A percentile compares a stretch with the other conserved stretches of the same genome.
phyloP scores from a whole-genome alignment of 2,888 invertebrate species.

The Pandemis cinnamomeana region DNA sequence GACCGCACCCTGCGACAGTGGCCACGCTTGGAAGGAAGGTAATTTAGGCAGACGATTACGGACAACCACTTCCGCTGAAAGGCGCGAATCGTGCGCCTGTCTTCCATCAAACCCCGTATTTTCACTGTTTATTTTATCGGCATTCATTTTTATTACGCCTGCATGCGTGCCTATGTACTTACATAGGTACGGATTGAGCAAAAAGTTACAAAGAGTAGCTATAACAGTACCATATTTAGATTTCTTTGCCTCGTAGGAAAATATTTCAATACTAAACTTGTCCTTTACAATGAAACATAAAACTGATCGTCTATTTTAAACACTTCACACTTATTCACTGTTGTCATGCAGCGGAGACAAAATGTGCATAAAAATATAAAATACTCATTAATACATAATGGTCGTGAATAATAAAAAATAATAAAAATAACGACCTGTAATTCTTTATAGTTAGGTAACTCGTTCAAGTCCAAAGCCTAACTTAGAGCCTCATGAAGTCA shows the following conservation, averaged over 20 bases:
- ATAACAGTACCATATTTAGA: too few relatives aligned
- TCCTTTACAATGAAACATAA: slow-evolving; percentile 1
- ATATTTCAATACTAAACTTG: background rate
- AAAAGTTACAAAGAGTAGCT: too few relatives aligned
- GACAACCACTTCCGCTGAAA: slow-evolving; percentile 72
- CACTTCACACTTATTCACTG: slow-evolving; percentile 16
- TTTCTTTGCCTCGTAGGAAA: background rate
- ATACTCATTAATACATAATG: background rate
- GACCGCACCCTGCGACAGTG: slow-evolving; percentile 57
- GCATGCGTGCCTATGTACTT: background rate
- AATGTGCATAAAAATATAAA: slow-evolving; percentile 10
- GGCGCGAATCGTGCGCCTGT: slow-evolving; percentile 67
- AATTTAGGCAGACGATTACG: slow-evolving; percentile 64
- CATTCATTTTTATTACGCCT: background rate
- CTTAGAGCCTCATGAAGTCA: background rate
- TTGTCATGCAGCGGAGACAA: slow-evolving; percentile 12
- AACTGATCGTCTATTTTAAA: slow-evolving; percentile 19
- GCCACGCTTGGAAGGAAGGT: slow-evolving; percentile 54
- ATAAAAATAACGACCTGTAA: slow-evolving; percentile 56
- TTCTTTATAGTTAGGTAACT: slow-evolving; percentile 14
- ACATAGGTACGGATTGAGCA: background rate
- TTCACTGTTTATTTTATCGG: slow-evolving; percentile 27
- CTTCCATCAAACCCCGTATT: slow-evolving; percentile 42
- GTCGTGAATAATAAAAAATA: background rate
- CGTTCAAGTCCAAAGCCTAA: slow-evolving; percentile 1